A percentile compares a stretch with the other conserved stretches of the same genome.
These are phyloP conservation scores for Dascillus cervinus DNA, from an alignment of 2,888 invertebrate species.

Conservation along the genomic window DNA sequence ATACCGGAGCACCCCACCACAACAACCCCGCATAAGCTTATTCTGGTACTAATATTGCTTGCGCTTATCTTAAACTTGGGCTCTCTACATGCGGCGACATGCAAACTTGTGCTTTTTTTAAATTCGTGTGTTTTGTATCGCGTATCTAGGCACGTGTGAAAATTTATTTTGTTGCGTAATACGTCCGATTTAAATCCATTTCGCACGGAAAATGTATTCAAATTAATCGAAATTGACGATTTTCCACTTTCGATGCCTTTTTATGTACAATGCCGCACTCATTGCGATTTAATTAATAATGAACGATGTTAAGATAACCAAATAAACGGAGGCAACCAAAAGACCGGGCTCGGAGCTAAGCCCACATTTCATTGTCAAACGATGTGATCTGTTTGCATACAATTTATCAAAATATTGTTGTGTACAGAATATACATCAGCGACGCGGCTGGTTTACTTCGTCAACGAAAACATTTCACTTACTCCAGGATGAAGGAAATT, in stretches of 20 bases:
- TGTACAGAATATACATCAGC: conserved; percentile 10
- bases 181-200: too few species aligned
- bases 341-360: conserved; percentile 15
- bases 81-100: conserved; percentile 24
- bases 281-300: conserved; percentile 13
- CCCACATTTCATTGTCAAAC: conserved; percentile 28
- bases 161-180: too few species aligned
- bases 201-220: too few species aligned
- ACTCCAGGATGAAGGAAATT: conserved; percentile 17
- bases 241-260: not conserved
- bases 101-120: conserved; percentile 23
- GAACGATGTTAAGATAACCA: too few species aligned
- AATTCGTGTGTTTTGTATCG: conserved; percentile 10
- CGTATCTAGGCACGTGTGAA: too few species aligned
- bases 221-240: too few species aligned
- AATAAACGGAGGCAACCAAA: conserved; percentile 8
- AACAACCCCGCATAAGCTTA: conserved; percentile 16
- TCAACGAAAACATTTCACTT: conserved; percentile 18
- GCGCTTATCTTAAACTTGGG: conserved; percentile 28
- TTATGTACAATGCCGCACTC: conserved; percentile 3
- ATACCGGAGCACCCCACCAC: too few species aligned
- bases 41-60: conserved; percentile 23
- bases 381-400: conserved; percentile 30
- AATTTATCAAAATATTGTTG: conserved; percentile 33
- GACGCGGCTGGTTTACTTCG: too few species aligned